Evolutionary conservation across 2,888 invertebrate species (phyloP).

Genomic region (Drosophila picticornis): DNA sequence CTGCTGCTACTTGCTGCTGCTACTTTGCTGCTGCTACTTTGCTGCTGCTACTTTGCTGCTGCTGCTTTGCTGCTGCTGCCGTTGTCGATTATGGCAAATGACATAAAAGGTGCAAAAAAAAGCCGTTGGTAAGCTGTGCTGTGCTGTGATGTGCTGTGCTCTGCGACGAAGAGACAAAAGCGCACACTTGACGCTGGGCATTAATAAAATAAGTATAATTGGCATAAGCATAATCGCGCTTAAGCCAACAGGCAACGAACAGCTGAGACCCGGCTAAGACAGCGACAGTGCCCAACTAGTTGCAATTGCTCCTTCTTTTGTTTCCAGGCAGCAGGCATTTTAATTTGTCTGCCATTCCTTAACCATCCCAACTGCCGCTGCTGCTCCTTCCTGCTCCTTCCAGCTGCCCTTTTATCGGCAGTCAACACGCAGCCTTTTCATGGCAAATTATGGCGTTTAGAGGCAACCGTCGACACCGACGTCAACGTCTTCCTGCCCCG

Average conservation of each 20-base stretch:
- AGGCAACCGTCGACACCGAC: conserved; percentile 34
- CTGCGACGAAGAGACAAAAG: conserved; percentile 40
- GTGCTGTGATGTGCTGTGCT: conserved; percentile 38
- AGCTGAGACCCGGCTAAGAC: conserved; percentile 44
- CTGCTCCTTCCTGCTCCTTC: conserved; percentile 5
- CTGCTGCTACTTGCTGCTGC: conserved; percentile 27
- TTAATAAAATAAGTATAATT: conserved; percentile 84
- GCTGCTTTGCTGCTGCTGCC: conserved; percentile 18
- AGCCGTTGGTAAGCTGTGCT: conserved; percentile 58
- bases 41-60: conserved; percentile 8
- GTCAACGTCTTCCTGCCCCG: conserved; percentile 21
- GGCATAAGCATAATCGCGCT: conserved; percentile 83
- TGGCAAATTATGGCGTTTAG: conserved; percentile 78
- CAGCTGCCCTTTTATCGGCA: conserved; percentile 68
- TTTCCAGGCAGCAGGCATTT: conserved; percentile 67
- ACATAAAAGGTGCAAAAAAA: conserved; percentile 66
- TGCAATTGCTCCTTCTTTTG: conserved; percentile 52
- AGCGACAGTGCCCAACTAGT: conserved; percentile 62
- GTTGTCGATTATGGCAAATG: conserved; percentile 71
- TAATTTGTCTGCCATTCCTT: conserved; percentile 71
- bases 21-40: conserved; percentile 27
- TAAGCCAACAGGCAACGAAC: conserved; percentile 74
- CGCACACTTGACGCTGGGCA: conserved; percentile 55
- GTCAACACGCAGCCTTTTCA: conserved; percentile 80
- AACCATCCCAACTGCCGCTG: conserved; percentile 13